Conservation (phyloP, 2,888 invertebrate species). For the Neuroscelio doddi region DNA sequence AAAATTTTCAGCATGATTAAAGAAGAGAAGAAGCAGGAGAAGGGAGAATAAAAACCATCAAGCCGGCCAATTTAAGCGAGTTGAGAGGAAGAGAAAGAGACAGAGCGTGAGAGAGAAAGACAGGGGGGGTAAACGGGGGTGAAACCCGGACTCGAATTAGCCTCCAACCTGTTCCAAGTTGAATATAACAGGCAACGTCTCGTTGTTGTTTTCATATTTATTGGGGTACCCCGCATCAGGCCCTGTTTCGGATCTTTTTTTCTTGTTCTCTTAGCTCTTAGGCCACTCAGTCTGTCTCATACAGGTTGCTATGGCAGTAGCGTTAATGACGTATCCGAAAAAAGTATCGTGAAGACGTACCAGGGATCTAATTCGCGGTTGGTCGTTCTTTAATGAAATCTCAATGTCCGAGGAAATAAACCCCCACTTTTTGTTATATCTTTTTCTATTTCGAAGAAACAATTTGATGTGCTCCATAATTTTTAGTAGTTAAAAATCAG, state of each 20-base stretch:
- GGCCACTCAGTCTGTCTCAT: slow-evolving; percentile 51
- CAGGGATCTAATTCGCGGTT: slow-evolving; percentile 30
- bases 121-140: slow-evolving; percentile 28
- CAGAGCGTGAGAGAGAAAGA: slow-evolving; percentile 12
- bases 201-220: slow-evolving; percentile 71
- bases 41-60: slow-evolving; percentile 62
- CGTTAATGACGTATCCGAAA: slow-evolving; percentile 67
- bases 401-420: slow-evolving; percentile 25
- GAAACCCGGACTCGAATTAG: slow-evolving; percentile 64
- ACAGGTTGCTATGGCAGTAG: slow-evolving; percentile 58
- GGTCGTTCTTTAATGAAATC: slow-evolving; percentile 46
- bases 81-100: slow-evolving; percentile 31
- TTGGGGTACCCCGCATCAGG: slow-evolving; percentile 63
- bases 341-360: slow-evolving; percentile 21
- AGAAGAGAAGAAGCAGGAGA: slow-evolving; percentile 47
- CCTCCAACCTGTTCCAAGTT: slow-evolving; percentile 67
- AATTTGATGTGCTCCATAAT: slow-evolving; percentile 13
- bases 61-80: slow-evolving; percentile 63
- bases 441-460: not conserved
- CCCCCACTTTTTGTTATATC: not conserved
- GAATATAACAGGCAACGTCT: slow-evolving; percentile 61
- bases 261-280: slow-evolving; percentile 26
- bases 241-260: slow-evolving; percentile 57
- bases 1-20: slow-evolving; percentile 52
- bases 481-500: slow-evolving; percentile 15